phyloP scores from a whole-genome alignment of 2,113 vertebrate species.

The Mesocricetus auratus region DNA sequence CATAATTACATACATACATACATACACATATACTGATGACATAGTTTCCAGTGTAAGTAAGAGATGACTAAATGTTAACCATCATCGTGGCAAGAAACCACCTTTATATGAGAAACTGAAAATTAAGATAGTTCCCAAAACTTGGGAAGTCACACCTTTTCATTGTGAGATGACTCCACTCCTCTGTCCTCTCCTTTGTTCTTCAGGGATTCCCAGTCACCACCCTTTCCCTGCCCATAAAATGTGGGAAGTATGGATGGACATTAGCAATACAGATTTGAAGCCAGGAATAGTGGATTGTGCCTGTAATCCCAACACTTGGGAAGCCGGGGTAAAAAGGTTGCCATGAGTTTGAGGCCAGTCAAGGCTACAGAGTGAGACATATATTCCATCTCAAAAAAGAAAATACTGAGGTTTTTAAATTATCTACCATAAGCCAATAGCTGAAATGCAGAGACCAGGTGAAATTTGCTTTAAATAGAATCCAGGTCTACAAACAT shows the following conservation, averaged over 20 bases:
- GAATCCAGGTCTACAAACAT: neutral
- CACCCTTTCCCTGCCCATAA: neutral
- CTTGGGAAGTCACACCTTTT: neutral
- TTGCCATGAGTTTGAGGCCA: neutral
- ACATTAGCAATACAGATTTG: neutral
- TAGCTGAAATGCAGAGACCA: neutral
- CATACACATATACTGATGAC: neutral
- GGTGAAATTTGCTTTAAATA: neutral
- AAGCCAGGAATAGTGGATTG: neutral
- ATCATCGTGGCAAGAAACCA: neutral
- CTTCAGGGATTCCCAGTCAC: neutral
- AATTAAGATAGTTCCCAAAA: neutral
- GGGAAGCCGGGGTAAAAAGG: neutral
- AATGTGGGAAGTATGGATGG: no score
- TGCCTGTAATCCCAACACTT: neutral
- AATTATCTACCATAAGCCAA: neutral
- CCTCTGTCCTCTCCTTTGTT: no score
- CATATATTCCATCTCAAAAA: neutral
- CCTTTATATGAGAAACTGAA: neutral
- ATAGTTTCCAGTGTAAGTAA: neutral
- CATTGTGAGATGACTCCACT: neutral
- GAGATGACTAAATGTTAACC: neutral
- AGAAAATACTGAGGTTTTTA: neutral
- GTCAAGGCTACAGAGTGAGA: neutral
- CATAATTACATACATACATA: neutral